Percentiles rank a stretch among this genome's conserved stretches.
Conservation (phyloP, 2,888 invertebrate species). For the Orthonychiurus folsomi region DNA sequence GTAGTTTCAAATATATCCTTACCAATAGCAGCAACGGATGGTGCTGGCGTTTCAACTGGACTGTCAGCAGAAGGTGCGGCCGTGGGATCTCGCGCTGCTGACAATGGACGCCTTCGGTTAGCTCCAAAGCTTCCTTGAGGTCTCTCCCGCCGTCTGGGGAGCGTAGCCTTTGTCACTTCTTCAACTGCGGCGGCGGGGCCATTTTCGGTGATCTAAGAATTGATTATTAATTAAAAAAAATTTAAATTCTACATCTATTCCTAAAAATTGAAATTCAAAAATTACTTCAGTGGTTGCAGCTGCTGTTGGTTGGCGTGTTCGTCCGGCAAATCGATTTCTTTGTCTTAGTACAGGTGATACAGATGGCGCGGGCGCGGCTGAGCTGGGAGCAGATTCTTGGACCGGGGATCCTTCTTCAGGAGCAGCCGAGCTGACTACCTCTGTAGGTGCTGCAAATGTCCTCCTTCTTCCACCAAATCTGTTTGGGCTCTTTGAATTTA, state of each 20-base stretch:
- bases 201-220: not conserved
- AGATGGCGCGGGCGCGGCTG: slow-evolving; percentile 1
- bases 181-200: not conserved
- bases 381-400: not conserved
- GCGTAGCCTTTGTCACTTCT: not conserved
- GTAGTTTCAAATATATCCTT: not conserved
- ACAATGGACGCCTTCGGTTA: not conserved
- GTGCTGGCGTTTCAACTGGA: not conserved
- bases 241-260: not conserved
- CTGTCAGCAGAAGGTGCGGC: too few relatives aligned
- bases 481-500: not conserved
- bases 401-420: not conserved
- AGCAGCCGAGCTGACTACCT: not conserved
- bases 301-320: slow-evolving; percentile 2
- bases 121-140: not conserved
- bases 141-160: not conserved
- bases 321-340: slow-evolving; percentile 10
- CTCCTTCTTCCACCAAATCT: slow-evolving; percentile 9
- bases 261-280: not conserved
- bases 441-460: slow-evolving; percentile 1
- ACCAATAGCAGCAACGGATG: not conserved
- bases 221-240: too few relatives aligned
- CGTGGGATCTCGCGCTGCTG: not conserved
- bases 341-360: not conserved
- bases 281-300: slow-evolving; percentile 5